Evolutionary conservation across 92 coral and sea anemone species (phyloP), one percentile per base, ranked within the genome.

Genomic region (Pocillopora grandis): DNA sequence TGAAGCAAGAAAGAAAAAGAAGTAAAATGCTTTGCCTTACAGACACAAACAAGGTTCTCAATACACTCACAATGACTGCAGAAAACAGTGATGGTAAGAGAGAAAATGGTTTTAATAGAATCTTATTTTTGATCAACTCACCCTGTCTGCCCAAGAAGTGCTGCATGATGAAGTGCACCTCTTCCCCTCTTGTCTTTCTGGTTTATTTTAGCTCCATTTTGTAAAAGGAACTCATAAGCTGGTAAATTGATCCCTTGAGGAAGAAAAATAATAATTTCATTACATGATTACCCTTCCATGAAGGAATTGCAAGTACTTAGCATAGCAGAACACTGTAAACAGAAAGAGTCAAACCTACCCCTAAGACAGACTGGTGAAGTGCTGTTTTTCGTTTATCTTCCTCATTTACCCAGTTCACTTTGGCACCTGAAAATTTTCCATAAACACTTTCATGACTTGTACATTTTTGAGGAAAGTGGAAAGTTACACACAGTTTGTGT

Each of bases 121-220:
- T 27, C 0, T 27, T 27, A 27, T 27, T 27, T 27, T 27, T 27
- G 27, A 27, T 27, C 27, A 27, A 27, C 27, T 27, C 27, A 27
- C 27, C 27, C 27, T 27, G 27, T 27, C 27, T 27, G 27, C 27
- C 27, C 27, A 27, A 27, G 27, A 27, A 27, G 27, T 27, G 27
- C 27, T 27, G 27, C 27, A 27, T 27, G 27, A 27, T 27, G 27
- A 27, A 27, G 27, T 27, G 27, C 27, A 27, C 27, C 27, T 27
- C 27, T 88, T 16, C 98, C 98, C 33, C 98, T 76, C 37, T 90
- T 85, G 85, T 96, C 98, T 63, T 95, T 88, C 72, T 89, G 86
- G 81, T 96, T 94, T 6, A 96, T 90, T 87, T 94, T 96, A 69
- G 98, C 98, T 18, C 98, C 98, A 91, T 96, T 96, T 88, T 96